These are phyloP conservation scores for Strigamia transsilvanica DNA, from an alignment of 2,888 invertebrate species.

Conservation along the genomic window DNA sequence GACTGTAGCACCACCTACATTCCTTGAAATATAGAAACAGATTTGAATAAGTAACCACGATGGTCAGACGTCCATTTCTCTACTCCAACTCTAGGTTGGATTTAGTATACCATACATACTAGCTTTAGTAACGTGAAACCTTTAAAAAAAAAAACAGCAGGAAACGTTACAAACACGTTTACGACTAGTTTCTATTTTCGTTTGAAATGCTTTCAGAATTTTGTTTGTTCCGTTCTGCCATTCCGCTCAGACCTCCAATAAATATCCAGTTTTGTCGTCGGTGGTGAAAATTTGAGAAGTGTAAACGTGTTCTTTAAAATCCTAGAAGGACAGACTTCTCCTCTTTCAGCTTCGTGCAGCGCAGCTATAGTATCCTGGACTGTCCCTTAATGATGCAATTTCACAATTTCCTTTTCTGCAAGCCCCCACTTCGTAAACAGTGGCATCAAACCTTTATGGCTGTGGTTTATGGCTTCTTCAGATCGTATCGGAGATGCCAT, in stretches of 20 bases:
- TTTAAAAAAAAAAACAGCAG: too few relatives aligned
- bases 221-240: neutral
- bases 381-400: slow-evolving; percentile 44
- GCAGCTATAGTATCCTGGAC: neutral
- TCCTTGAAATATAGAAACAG: too few relatives aligned
- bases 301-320: slow-evolving; percentile 20
- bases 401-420: slow-evolving; percentile 46
- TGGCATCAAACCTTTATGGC: slow-evolving; percentile 48
- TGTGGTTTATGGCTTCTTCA: slow-evolving; percentile 48
- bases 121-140: too few relatives aligned
- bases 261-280: neutral
- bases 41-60: too few relatives aligned
- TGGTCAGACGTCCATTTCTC: too few relatives aligned
- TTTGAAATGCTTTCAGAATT: neutral
- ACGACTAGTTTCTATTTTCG: too few relatives aligned
- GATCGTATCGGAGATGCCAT: slow-evolving; percentile 49
- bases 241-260: neutral
- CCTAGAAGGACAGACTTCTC: neutral
- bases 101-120: too few relatives aligned
- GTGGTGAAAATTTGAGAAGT: slow-evolving; percentile 37
- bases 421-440: slow-evolving; percentile 44
- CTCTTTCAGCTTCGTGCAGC: neutral
- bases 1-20: too few relatives aligned
- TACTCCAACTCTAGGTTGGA: too few relatives aligned
- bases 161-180: too few relatives aligned